These are phyloP conservation scores for Sinocyclocheilus rhinocerous DNA, from an alignment of 2,113 vertebrate genomes.

Conservation along the genomic window DNA sequence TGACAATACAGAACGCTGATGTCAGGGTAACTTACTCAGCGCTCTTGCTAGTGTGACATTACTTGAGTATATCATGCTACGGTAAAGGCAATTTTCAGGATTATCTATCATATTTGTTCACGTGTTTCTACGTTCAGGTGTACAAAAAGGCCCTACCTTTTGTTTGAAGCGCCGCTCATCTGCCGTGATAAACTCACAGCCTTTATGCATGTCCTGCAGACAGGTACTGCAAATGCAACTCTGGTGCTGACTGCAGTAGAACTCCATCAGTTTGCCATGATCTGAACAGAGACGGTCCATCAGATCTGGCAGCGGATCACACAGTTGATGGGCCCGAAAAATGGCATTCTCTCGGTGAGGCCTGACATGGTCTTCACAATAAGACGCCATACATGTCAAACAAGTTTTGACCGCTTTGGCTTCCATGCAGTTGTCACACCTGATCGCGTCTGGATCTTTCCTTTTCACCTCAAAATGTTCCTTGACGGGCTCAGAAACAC, in stretches of 20 bases:
- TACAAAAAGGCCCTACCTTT: conserved; percentile 73
- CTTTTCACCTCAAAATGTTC: background rate
- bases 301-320: conserved; percentile 77
- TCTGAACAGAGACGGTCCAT: conserved; percentile 77
- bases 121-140: background rate
- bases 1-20: too few relatives aligned
- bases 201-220: conserved; percentile 78
- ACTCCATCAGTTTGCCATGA: conserved; percentile 87
- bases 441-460: background rate
- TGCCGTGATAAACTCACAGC: conserved; percentile 71
- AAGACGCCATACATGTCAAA: conserved; percentile 92
- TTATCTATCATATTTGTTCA: background rate
- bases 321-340: conserved; percentile 82
- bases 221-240: conserved; percentile 85
- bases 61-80: background rate
- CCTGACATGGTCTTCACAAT: conserved; percentile 84
- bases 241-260: conserved; percentile 81
- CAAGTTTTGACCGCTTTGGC: conserved; percentile 81
- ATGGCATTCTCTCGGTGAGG: conserved; percentile 86
- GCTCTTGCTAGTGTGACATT: too few relatives aligned
- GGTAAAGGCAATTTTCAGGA: background rate
- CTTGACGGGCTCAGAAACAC: accelerated
- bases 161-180: conserved; percentile 72
- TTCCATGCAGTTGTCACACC: conserved; percentile 84
- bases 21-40: too few relatives aligned